Percentiles rank a stretch among this genome's conserved stretches.
phyloP scores from a whole-genome alignment of 2,888 invertebrate species.

The Gasteruption jaculator region DNA sequence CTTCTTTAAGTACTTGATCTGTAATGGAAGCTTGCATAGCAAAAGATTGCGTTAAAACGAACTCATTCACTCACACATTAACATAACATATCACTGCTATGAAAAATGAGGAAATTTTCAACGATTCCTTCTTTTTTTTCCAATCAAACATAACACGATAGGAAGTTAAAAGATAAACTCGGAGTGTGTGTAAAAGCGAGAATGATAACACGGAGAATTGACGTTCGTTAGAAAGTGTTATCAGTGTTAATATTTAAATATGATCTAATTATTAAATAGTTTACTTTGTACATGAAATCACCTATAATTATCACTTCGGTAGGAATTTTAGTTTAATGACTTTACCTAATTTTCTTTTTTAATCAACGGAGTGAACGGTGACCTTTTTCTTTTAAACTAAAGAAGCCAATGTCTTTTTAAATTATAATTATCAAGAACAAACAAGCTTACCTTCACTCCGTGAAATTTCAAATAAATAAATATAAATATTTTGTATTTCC shows the following conservation, averaged over 20 bases:
- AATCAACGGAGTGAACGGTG: neutral
- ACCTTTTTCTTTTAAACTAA: conserved; percentile 1
- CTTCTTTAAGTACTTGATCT: too few species aligned
- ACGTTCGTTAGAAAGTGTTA: conserved; percentile 37
- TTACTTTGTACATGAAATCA: conserved; percentile 16
- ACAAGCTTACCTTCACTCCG: neutral
- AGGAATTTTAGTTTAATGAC: conserved; percentile 2
- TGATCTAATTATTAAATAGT: conserved; percentile 26
- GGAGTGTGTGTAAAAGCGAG: conserved; percentile 13
- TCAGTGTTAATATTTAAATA: conserved; percentile 34
- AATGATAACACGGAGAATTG: conserved; percentile 16
- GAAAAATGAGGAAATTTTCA: too few species aligned
- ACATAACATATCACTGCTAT: too few species aligned
- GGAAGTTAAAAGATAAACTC: conserved; percentile 14
- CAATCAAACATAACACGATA: conserved; percentile 11
- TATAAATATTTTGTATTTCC: too few species aligned
- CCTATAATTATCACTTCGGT: too few species aligned
- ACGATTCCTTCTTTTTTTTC: too few species aligned
- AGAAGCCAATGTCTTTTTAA: neutral
- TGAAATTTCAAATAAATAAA: too few species aligned
- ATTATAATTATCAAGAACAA: neutral
- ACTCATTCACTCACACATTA: too few species aligned
- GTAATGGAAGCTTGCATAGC: too few species aligned
- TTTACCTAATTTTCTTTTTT: conserved; percentile 2
- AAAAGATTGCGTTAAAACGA: too few species aligned